Evolutionary conservation across 1,140 invertebrate species (phyloP), one percentile per base, ranked within the genome.

Genomic region (Oncopeltus fasciatus): DNA sequence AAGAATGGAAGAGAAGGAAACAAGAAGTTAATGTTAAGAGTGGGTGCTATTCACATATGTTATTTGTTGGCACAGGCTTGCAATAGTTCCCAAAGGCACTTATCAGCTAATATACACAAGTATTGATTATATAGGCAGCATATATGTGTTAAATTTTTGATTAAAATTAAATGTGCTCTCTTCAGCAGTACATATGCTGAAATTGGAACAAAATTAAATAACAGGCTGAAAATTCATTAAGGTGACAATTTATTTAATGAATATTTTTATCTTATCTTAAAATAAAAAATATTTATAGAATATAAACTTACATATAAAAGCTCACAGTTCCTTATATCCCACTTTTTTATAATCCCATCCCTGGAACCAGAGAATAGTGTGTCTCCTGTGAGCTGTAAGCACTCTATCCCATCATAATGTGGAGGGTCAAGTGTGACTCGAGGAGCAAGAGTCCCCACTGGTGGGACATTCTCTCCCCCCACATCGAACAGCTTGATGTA

Each of bases 391-490:
- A 89, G 76, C n/a, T 83, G 80, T 29, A 93, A 77, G 53, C 84
- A 85, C 71, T 92, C 84, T 46, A 93, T 88, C 11, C 91, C 91
- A 71, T 95, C 91, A 72, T 93, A 95, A 75, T 95, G 91, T 16
- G 91, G 91, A 9, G 90, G 91, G 61, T 87, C 82, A 11, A 95
- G 74, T 68, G 85, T 87, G 16, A 84, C 77, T 31, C 83, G 81
- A 12, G 88, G 83, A 28, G 77, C 79, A 67, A 20, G 79, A 68
- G 27, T 82, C 79, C 46, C 80, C 78, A 43, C 75, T 26, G 59
- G n/a, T 9, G 21, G n/a, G 20, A 49, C 12, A 74, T 63, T 75
- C 77, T 59, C 82, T 71, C 70, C 71, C 67, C 67, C 65, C 33
- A 84, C 77, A 68, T 84, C 81, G 75, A 83, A 85, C 62, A 83